Percentiles rank a stretch among this genome's conserved stretches.
Conservation (phyloP, 2,888 invertebrate genomes). For the Synanthedon formicaeformis region DNA sequence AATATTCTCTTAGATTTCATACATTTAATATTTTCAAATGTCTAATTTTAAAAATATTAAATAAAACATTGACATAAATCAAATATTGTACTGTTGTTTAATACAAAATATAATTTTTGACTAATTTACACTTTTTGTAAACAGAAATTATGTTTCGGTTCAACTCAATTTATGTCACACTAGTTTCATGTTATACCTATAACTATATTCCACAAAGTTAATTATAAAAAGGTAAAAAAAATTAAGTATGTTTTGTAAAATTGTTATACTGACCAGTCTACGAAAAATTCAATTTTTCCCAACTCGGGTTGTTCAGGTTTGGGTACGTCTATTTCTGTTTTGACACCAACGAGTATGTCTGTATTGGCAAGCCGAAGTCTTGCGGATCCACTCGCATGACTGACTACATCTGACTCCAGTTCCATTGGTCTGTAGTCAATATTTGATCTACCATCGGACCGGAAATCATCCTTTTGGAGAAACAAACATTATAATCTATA, state of each 20-base stretch:
- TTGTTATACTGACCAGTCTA: conserved; percentile 83
- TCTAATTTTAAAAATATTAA: too few species aligned
- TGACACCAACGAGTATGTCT: conserved; percentile 92
- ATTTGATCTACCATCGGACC: conserved; percentile 85
- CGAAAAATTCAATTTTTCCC: conserved; percentile 94
- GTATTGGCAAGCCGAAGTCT: conserved; percentile 89
- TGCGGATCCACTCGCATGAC: conserved; percentile 89
- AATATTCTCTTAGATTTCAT: too few species aligned
- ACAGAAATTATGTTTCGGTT: too few species aligned
- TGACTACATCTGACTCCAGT: conserved; percentile 85
- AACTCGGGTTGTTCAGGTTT: conserved; percentile 77
- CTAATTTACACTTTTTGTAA: too few species aligned
- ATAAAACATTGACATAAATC: too few species aligned
- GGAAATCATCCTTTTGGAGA: conserved; percentile 79
- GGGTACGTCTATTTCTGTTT: conserved; percentile 89
- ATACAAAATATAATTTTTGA: too few species aligned
- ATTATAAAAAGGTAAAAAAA: too few species aligned
- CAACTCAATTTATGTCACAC: too few species aligned
- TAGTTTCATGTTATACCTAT: too few species aligned
- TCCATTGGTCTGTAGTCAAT: conserved; percentile 89
- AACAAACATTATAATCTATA: conserved; percentile 1
- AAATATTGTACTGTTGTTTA: too few species aligned
- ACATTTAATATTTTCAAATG: too few species aligned
- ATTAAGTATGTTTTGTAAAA: background rate
- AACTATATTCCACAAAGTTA: too few species aligned